Evolutionary conservation across 2,888 invertebrate genomes (phyloP), one percentile per base, ranked within the genome.

Genomic region (Chrysolina oricalcia): DNA sequence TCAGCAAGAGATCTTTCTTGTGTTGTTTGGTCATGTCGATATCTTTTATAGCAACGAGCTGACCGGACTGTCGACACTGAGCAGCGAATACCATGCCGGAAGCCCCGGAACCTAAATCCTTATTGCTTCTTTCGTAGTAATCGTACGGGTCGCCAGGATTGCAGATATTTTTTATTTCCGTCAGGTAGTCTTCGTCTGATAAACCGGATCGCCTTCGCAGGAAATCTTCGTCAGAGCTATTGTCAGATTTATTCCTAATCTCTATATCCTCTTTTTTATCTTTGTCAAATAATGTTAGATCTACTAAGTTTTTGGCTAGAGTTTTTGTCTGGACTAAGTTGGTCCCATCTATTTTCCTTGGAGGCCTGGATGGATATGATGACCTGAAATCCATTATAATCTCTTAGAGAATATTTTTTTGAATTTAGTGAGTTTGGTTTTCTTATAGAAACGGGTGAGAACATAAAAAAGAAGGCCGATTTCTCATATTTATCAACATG

Each of bases 11-110:
- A 89, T 98, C 98, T 89, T 98, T 98, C 86, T 98, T 96, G 70
- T 96, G 95, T 88, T 99, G 99, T 87, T 97, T 97, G 48, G 94
- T 93, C 87, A 99, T 92, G 88, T 98, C 97, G 88, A 99, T 99
- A 84, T 97, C 96, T 89, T 99, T 99, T 81, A 99, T 95, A 41
- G 99, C 99, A 9, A 99, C 98, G 86, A 93, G 92, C 40, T 93
- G 91, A 71, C 92, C 91, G 67, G 92, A 93, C 80, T 91, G 91
- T 77, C 92, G 91, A 87, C 97, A 96, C n/a, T 92, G 93, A 0
- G 98, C 97, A 81, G 95, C 95, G 87, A 96, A 97, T 27, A 98
- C 98, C 79, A 94, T 95, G 68, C 98, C 98, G 43, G 97, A 97
- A 62, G 97, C 98, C 15, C 98, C 98, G 40, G 96, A 94, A 69